Evolutionary conservation across 2,888 invertebrate genomes (phyloP).

Genomic region (Syrista parreyssii): DNA sequence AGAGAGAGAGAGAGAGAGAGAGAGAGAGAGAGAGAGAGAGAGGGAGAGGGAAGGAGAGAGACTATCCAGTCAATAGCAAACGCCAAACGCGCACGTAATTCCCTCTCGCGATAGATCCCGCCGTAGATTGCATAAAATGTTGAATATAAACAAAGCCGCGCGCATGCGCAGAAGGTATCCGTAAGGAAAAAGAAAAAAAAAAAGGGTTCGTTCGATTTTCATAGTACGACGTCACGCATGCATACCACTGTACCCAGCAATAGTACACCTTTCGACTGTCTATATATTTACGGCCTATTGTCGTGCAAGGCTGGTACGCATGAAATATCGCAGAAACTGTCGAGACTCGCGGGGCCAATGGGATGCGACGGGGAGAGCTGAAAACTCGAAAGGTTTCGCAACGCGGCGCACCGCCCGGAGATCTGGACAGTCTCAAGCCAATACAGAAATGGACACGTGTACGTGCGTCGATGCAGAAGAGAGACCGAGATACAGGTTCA

Average conservation of each 20-base stretch:
- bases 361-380: neutral
- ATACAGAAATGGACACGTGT: neutral
- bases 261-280: neutral
- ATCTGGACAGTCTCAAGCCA: neutral
- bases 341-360: neutral
- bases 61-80: slow-evolving; percentile 25
- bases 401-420: neutral
- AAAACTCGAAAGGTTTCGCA: neutral
- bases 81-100: neutral
- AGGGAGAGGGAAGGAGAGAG: slow-evolving; percentile 29
- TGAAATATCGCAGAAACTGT: slow-evolving; percentile 1
- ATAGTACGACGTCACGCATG: neutral
- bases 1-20: slow-evolving; percentile 69
- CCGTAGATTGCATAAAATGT: neutral
- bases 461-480: neutral
- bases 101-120: neutral
- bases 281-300: neutral
- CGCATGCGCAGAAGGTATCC: neutral
- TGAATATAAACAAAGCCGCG: neutral
- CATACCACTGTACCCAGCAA: neutral
- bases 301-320: neutral
- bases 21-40: slow-evolving; percentile 43
- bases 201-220: neutral
- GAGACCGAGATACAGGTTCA: neutral
- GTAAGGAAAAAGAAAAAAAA: neutral